phyloP scores from a whole-genome alignment of 1,140 invertebrate species.

The Leptonema lineaticorne region DNA sequence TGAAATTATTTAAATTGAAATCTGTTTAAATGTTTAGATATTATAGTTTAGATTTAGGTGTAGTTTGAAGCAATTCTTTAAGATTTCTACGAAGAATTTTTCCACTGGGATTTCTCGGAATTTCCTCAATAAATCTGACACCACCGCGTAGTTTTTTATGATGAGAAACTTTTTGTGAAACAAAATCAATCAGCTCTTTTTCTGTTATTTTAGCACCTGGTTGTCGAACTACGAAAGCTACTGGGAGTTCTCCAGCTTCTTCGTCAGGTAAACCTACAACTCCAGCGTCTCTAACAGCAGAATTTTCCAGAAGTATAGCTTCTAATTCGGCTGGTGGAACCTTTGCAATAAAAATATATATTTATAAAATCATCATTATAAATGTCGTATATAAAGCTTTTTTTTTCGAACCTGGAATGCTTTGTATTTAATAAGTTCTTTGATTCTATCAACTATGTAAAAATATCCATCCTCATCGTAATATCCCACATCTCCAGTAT shows the following conservation, averaged over 20 bases:
- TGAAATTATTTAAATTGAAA: too few species aligned
- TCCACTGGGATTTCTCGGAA: slow-evolving; percentile 68
- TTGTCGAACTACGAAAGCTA: slow-evolving; percentile 64
- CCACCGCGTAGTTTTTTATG: slow-evolving; percentile 64
- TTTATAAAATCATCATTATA: background rate
- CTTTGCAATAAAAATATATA: too few species aligned
- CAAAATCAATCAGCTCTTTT: slow-evolving; percentile 57
- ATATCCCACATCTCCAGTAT: slow-evolving; percentile 78
- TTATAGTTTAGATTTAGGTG: background rate
- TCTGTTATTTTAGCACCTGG: slow-evolving; percentile 51
- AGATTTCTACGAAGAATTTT: slow-evolving; percentile 66
- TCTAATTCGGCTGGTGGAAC: slow-evolving; percentile 82
- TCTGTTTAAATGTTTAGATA: too few species aligned
- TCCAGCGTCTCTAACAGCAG: slow-evolving; percentile 68
- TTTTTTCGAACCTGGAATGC: slow-evolving; percentile 65
- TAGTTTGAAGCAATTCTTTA: slow-evolving; percentile 43
- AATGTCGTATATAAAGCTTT: background rate
- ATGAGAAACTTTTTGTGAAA: slow-evolving; percentile 56
- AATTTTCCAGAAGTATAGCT: slow-evolving; percentile 67
- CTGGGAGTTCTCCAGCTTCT: slow-evolving; percentile 66
- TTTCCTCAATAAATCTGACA: slow-evolving; percentile 63
- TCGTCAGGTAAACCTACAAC: slow-evolving; percentile 75
- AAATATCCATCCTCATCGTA: slow-evolving; percentile 68
- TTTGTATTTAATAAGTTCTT: slow-evolving; percentile 82
- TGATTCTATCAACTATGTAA: slow-evolving; percentile 72